phyloP scores from a whole-genome alignment of 2,797 vertebrate genomes.

The Taeniopygia guttata region DNA sequence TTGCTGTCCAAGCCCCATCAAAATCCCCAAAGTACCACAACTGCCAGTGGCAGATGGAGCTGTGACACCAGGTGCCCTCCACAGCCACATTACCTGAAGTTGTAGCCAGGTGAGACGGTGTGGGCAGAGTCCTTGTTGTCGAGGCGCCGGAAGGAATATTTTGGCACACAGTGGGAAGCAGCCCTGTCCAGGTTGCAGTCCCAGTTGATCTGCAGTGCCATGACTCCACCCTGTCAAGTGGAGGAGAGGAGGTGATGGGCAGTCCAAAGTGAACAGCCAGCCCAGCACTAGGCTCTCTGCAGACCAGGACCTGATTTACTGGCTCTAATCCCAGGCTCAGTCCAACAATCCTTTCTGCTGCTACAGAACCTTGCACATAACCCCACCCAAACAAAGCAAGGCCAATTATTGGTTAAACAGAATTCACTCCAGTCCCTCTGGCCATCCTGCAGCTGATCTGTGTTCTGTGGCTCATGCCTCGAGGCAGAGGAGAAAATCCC shows the following conservation, averaged over 20 bases:
- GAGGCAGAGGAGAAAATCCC: background rate
- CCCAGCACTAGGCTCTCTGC: background rate
- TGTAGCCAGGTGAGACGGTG: slow-evolving; percentile 86
- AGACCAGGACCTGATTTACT: background rate
- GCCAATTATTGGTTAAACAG: background rate
- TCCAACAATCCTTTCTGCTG: background rate
- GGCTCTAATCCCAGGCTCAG: background rate
- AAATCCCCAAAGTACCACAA: background rate
- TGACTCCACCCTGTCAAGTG: slow-evolving; percentile 83
- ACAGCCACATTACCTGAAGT: slow-evolving; percentile 81
- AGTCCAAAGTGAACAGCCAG: background rate
- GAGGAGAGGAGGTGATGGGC: background rate
- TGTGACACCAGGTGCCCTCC: background rate
- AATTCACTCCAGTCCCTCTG: background rate
- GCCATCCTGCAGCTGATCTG: background rate
- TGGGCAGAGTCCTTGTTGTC: slow-evolving; percentile 79
- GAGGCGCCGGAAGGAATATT: slow-evolving; percentile 86
- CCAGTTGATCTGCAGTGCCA: slow-evolving; percentile 89
- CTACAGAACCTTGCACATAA: background rate
- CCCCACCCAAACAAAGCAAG: background rate
- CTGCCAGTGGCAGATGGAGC: background rate
- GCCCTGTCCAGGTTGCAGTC: slow-evolving; percentile 86
- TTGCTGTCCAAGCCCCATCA: background rate
- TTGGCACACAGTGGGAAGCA: slow-evolving; percentile 79
- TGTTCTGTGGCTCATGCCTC: background rate